Percentiles rank a stretch among this genome's conserved stretches.
phyloP scores from a whole-genome alignment of 2,113 vertebrate species.

The Psilopsiagon aymara region DNA sequence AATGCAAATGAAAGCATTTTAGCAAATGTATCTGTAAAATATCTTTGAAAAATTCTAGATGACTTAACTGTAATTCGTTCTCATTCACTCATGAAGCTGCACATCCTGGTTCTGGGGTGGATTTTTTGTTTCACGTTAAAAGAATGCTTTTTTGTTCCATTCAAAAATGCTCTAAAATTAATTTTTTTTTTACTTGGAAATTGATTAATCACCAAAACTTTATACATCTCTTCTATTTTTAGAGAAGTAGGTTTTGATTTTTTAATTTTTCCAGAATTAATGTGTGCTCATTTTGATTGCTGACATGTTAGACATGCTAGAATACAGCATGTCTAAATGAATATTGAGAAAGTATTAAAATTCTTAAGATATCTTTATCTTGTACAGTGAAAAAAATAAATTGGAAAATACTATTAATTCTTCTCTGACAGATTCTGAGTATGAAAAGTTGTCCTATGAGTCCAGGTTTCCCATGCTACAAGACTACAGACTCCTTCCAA shows the following conservation, averaged over 20 bases:
- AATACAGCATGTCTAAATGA: background rate
- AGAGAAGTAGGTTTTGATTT: background rate
- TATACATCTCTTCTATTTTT: background rate
- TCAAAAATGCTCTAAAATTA: background rate
- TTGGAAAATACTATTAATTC: background rate
- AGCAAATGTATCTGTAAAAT: background rate
- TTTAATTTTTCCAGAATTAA: background rate
- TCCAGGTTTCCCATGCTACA: background rate
- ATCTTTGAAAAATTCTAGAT: background rate
- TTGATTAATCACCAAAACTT: background rate
- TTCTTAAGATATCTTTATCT: background rate
- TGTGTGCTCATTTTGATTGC: background rate
- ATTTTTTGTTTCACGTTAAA: background rate
- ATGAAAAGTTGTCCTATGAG: background rate
- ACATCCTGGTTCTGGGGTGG: background rate
- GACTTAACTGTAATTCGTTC: background rate
- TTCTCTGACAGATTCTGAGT: background rate
- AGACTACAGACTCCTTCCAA: background rate
- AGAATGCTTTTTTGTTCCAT: accelerated
- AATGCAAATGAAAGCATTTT: background rate
- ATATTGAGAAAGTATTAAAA: background rate
- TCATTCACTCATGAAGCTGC: background rate
- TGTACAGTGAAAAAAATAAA: background rate
- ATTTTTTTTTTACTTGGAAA: background rate
- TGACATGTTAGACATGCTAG: background rate